Conservation (phyloP, 2,113 vertebrate species). For the Neofelis nebulosa region DNA sequence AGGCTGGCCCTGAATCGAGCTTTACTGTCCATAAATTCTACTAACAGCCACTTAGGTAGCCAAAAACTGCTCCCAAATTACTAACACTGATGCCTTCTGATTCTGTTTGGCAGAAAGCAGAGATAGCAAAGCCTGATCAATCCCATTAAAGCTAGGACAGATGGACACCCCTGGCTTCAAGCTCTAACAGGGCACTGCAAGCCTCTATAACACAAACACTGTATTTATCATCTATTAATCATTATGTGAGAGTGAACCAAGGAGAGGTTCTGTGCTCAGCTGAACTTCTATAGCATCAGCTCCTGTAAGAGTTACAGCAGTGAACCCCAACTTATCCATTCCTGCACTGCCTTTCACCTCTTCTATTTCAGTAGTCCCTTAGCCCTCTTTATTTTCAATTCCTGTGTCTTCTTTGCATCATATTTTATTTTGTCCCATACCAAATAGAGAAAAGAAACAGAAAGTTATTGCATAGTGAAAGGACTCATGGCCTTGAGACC, state of each 20-base stretch:
- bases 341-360: not conserved
- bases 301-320: not conserved
- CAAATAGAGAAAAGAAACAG: not conserved
- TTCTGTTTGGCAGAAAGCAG: slow-evolving; percentile 63
- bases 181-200: not conserved
- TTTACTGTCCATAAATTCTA: slow-evolving; percentile 69
- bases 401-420: not conserved
- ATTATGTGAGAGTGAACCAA: not conserved
- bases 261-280: not conserved
- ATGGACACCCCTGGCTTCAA: slow-evolving; percentile 55
- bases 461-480: not conserved
- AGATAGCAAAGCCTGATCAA: slow-evolving; percentile 43
- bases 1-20: slow-evolving; percentile 35
- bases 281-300: not conserved
- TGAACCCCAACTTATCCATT: not conserved
- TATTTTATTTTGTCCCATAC: not conserved
- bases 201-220: not conserved
- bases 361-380: not conserved
- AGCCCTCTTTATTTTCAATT: not conserved
- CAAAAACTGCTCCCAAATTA: slow-evolving; percentile 64
- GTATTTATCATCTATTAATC: not conserved
- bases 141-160: slow-evolving; percentile 63
- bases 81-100: slow-evolving; percentile 62
- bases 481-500: not conserved
- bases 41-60: slow-evolving; percentile 55